phyloP scores from a whole-genome alignment of 2,113 vertebrate genomes.

The Monarcha castaneiventris region DNA sequence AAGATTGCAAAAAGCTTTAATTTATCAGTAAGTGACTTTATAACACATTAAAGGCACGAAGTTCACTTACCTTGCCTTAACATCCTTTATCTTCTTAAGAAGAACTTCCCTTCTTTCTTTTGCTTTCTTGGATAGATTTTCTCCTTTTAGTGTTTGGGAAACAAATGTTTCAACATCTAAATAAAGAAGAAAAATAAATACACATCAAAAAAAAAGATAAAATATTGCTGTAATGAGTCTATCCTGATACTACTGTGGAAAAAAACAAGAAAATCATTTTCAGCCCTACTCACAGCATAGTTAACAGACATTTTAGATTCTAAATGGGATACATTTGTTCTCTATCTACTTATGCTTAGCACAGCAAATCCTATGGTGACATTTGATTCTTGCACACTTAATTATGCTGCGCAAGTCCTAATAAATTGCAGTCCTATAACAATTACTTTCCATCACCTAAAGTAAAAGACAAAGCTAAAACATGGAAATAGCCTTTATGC shows the following conservation, averaged over 20 bases:
- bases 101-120: conserved; percentile 88
- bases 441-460: conserved; percentile 58
- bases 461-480: conserved; percentile 52
- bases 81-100: conserved; percentile 88
- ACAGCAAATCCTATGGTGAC: conserved; percentile 70
- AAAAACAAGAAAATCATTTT: conserved; percentile 58
- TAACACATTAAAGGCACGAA: neutral
- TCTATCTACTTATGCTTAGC: conserved; percentile 68
- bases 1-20: conserved; percentile 2
- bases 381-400: conserved; percentile 63
- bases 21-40: neutral
- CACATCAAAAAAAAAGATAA: conserved; percentile 37
- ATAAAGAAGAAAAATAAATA: conserved; percentile 57
- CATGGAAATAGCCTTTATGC: conserved; percentile 49
- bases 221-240: conserved; percentile 39
- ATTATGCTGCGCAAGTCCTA: conserved; percentile 64
- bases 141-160: conserved; percentile 83
- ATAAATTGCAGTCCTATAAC: conserved; percentile 63
- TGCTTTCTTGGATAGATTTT: conserved; percentile 90
- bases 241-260: conserved; percentile 14
- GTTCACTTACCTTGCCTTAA: conserved; percentile 78
- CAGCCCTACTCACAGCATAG: conserved; percentile 8
- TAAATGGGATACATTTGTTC: conserved; percentile 71
- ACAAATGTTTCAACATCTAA: conserved; percentile 89
- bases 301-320: conserved; percentile 60